Base-by-base conservation (phyloP, 1,140 invertebrate genomes). In the Caenorhabditis brenneri region DNA sequence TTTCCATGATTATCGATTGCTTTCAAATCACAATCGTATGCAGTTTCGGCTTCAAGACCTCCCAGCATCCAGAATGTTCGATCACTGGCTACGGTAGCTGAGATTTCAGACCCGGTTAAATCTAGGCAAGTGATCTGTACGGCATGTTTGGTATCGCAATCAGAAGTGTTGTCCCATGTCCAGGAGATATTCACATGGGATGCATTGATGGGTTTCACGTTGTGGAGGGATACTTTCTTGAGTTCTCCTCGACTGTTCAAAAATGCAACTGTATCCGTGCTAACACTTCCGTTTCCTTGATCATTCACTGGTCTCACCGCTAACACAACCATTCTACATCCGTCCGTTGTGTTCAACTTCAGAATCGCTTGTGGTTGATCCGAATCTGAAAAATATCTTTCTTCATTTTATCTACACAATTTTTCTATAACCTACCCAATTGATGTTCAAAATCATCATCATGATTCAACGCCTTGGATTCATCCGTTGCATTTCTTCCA, bases 201-300 rank as follows among this genome's bases (percentile, higher is more conserved):
- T 15, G 79, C 80, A 51, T 85, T 85, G n/a, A 85, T 53, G 27
- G 80, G 51, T 31, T 53, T 79, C 24, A 55, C 60, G 16, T 49
- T 79, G 12, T 53, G 24, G 0, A 58, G 19, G n/a, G 51, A 39
- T 2, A 81, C 79, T 39, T 82, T 53, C 22, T 79, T 65, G 19
- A 60, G 46, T n/a, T 74, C 79, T 31, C 84, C 84, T 65, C 9
- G n/a, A 53, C 65, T 55, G 15, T 79, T 39, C 33, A 85, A 31
- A 27, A 85, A 69, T n/a, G 84, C 84, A 9, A 85, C 60, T n/a
- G 84, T 85, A 42, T 85, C 80, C 51, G 84, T 82, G n/a, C 49
- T 46, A 36, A 78, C 48, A 46, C 24, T 49, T 19, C 79, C 84
- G n/a, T 48, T 74, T 69, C 84, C 84, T 39, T 81, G 80, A 46